These are phyloP conservation scores for Drosophila burlai DNA, from an alignment of 1,140 invertebrate species.

Conservation along the genomic window DNA sequence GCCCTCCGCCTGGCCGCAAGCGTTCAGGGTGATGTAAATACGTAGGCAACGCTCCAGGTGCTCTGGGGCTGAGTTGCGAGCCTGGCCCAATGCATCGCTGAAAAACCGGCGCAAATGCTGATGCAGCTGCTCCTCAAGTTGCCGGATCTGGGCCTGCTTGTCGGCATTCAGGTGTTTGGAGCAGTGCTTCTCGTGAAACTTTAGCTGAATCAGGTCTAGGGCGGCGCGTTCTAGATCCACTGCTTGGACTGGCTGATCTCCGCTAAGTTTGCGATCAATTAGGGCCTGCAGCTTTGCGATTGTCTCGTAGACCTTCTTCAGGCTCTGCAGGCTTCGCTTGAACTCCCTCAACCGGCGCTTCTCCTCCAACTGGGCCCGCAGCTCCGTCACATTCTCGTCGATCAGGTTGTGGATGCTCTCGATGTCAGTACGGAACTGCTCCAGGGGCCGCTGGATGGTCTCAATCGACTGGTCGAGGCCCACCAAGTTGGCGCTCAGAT, in stretches of 20 bases:
- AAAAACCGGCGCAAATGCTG: constrained; percentile 88
- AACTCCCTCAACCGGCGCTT: constrained; percentile 68
- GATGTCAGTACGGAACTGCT: constrained; percentile 92
- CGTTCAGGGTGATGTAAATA: constrained; percentile 89
- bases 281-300: constrained; percentile 66
- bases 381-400: constrained; percentile 62
- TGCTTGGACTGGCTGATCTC: constrained; percentile 79
- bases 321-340: constrained; percentile 70
- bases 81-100: constrained; percentile 86
- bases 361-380: constrained; percentile 64
- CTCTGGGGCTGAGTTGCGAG: constrained; percentile 84
- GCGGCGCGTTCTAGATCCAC: constrained; percentile 80
- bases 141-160: constrained; percentile 85
- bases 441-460: constrained; percentile 91
- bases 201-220: constrained; percentile 73
- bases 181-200: constrained; percentile 78
- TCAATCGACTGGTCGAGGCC: constrained; percentile 95
- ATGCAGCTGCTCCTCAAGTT: constrained; percentile 87
- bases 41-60: constrained; percentile 88
- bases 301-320: constrained; percentile 71
- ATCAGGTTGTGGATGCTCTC: constrained; percentile 86
- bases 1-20: constrained; percentile 90
- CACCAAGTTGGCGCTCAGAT: constrained; percentile 96
- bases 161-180: constrained; percentile 84
- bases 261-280: constrained; percentile 57